Conservation (phyloP, 1,140 invertebrate genomes). For the Caenorhabditis brenneri region DNA sequence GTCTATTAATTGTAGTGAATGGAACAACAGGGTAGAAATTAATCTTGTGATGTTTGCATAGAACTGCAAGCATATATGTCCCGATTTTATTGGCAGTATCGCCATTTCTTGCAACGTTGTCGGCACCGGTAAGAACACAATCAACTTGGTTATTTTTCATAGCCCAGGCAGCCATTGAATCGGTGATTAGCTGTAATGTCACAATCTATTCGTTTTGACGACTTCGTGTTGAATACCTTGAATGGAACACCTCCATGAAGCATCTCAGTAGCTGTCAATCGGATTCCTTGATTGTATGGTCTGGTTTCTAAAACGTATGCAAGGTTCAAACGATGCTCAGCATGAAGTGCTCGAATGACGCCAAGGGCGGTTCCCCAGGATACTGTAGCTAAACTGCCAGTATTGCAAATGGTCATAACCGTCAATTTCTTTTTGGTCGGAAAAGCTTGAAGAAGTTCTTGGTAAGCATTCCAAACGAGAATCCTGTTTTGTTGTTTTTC, state of each 20-base stretch:
- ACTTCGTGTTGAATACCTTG: no score
- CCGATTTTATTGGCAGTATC: conserved; percentile 99
- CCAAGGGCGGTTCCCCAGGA: conserved; percentile 96
- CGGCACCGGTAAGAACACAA: conserved; percentile 77
- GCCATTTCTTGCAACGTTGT: conserved; percentile 89
- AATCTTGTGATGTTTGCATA: conserved; percentile 86
- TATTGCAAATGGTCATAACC: conserved; percentile 95
- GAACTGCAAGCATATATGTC: conserved; percentile 92
- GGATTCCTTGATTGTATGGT: conserved; percentile 90
- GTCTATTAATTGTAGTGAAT: conserved; percentile 86
- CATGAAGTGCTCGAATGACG: conserved; percentile 83
- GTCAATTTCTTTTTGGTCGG: conserved; percentile 73
- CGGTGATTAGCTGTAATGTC: conserved; percentile 84
- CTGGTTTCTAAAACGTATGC: conserved; percentile 95
- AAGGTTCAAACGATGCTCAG: conserved; percentile 79
- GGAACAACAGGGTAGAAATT: conserved; percentile 94
- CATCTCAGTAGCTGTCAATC: conserved; percentile 93
- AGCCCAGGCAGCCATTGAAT: conserved; percentile 89
- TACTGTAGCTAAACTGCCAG: conserved; percentile 92
- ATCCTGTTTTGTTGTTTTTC: conserved; percentile 46
- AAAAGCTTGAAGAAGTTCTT: conserved; percentile 22
- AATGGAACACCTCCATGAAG: conserved; percentile 87
- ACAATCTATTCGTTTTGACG: no score
- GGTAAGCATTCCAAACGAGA: conserved; percentile 49
- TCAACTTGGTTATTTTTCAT: conserved; percentile 78